Evolutionary conservation across 2,888 invertebrate species (phyloP), one percentile per base, ranked within the genome.

Genomic region (Muschampia plurimacula): DNA sequence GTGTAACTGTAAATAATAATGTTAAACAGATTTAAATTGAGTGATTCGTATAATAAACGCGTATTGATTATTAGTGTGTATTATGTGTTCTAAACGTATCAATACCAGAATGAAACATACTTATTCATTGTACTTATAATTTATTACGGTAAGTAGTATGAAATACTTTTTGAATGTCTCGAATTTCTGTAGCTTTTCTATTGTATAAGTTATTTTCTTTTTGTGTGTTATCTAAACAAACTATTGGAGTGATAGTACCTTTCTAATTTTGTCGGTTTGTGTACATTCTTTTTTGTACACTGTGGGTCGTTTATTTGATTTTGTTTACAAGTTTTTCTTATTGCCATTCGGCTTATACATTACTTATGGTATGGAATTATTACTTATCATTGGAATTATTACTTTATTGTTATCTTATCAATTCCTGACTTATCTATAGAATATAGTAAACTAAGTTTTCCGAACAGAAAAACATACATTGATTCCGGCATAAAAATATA

Each of bases 101-200:
- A 92, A 89, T 84, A 90, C 84, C 81, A 91, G 87, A 89, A 93
- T 90, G 91, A 91, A 92, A 91, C 92, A 91, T 88, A 91, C 89
- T 89, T 90, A 85, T 82, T 85, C 85, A 83, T 88, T 87, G 82
- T 88, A 89, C 80, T 87, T 84, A 86, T 84, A 82, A 86, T 84
- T 83, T 86, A 86, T 83, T 89, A 85, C 86, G 89, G 93, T 93
- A 91, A 91, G 93, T 89, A 76, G 76, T 79, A 52, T 22, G 52
- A 81, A 83, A 80, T 77, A 78, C 78, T 77, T 79, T 75, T 72
- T 74, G 83, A 75, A 75, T 73, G 66, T 73, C 74, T 72, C 46
- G 63, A 52, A 67, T 46, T 39, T 57, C 22, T 69, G 73, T 59
- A 67, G 63, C 13, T 10, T 52, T 41, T 67, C 2, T 39, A 5